Evolutionary conservation across 2,113 vertebrate species (phyloP), one percentile per base, ranked within the genome.

Genomic region (Chloropsis hardwickii): DNA sequence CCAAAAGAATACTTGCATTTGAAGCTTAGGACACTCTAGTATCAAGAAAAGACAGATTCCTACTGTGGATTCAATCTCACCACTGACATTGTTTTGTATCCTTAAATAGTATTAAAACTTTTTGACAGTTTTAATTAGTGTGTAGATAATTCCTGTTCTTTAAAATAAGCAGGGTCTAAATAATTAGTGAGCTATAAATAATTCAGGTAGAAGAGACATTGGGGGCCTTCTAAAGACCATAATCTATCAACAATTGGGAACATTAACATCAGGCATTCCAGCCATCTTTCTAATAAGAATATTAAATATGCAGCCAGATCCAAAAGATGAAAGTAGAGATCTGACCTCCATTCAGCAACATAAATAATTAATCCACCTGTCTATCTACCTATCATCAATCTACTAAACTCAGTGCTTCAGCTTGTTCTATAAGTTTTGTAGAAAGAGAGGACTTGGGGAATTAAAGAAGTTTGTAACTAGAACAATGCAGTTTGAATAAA

Each of bases 351-450:
- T 88, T 92, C 82, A 91, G 64, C 31, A 83, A 51, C 29, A 86
- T 92, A 80, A 95, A 96, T 91, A 91, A 78, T 95, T 84, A 88
- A 94, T 84, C 6, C 12, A n/a, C 45, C 76, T 91, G 42, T 91
- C 82, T 92, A 73, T 72, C 76, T 72, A 82, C 39, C 29, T 74
- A 79, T 81, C 48, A 62, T 74, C 37, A 71, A 47, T 78, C 51
- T 64, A 51, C 61, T 91, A 53, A 81, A 60, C 27, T 48, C 16
- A 87, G 3, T 53, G 31, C 9, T 86, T 71, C 22, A 70, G 20
- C n/a, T 82, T 73, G 18, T 60, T 81, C 69, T 62, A 4, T 67
- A 88, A 60, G 15, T 48, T 94, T 92, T 84, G 35, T 82, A 61
- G 40, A 70, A 65, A 60, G 10, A 73, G 13, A 72, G 10, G 28